A percentile compares a stretch with the other conserved stretches of the same genome.
Conservation (phyloP, 1,140 invertebrate genomes). For the Delia radicum region DNA sequence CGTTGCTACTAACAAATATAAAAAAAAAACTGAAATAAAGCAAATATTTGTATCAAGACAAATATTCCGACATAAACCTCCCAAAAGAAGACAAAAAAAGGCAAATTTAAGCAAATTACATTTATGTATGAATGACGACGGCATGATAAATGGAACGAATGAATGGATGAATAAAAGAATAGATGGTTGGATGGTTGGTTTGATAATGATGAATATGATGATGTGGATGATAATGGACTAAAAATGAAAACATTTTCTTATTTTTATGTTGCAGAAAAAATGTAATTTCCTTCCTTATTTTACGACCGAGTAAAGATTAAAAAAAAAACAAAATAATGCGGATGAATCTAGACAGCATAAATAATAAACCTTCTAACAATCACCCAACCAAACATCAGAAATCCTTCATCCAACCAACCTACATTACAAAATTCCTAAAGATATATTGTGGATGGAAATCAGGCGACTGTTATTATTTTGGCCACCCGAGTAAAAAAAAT, state of each 20-base stretch:
- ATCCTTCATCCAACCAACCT: too few relatives aligned
- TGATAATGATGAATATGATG: background rate
- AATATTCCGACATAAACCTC: conserved; percentile 7
- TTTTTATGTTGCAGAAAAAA: conserved; percentile 52
- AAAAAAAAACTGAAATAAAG: background rate
- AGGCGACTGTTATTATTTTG: background rate
- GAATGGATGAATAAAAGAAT: background rate
- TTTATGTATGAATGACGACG: background rate
- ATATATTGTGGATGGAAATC: background rate
- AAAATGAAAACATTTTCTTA: conserved; percentile 27
- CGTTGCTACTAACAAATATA: background rate
- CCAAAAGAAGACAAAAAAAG: background rate
- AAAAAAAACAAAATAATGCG: background rate
- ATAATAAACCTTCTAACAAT: background rate
- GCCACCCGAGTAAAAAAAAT: too few relatives aligned
- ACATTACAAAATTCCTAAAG: background rate
- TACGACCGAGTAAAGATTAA: background rate
- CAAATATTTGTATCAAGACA: conserved; percentile 7
- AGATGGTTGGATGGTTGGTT: background rate
- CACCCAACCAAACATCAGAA: too few relatives aligned
- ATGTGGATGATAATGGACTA: conserved; percentile 8
- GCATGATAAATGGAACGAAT: background rate
- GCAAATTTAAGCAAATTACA: conserved; percentile 5
- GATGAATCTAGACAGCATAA: background rate
- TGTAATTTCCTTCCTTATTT: conserved; percentile 46